These are phyloP conservation scores for Xyliphius kryptos DNA, from an alignment of 2,113 vertebrate genomes.

Conservation along the genomic window DNA sequence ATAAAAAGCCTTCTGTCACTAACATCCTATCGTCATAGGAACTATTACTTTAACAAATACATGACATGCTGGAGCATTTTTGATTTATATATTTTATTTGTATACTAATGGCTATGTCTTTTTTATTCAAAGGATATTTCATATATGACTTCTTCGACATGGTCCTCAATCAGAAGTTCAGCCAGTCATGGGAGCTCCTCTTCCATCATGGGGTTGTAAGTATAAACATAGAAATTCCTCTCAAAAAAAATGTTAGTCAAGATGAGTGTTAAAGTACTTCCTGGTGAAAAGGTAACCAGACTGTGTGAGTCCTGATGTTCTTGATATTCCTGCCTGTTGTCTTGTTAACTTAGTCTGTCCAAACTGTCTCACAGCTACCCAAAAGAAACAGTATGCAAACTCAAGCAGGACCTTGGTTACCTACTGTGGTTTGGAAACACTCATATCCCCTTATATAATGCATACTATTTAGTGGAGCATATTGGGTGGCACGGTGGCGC, in stretches of 20 bases:
- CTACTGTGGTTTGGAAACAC: too few relatives aligned
- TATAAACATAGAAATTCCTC: slow-evolving; percentile 24
- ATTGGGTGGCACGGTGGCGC: too few relatives aligned
- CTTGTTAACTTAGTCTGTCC: too few relatives aligned
- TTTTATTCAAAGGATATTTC: slow-evolving; percentile 77
- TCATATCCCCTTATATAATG: too few relatives aligned
- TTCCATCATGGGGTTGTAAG: slow-evolving; percentile 88
- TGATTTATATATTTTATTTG: neutral
- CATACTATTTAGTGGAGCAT: too few relatives aligned
- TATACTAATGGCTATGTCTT: too few relatives aligned
- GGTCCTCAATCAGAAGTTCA: slow-evolving; percentile 75
- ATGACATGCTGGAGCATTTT: slow-evolving; percentile 29
- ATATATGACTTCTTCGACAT: slow-evolving; percentile 82
- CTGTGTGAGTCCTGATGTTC: neutral
- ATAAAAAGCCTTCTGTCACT: slow-evolving; percentile 64
- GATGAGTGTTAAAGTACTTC: too few relatives aligned
- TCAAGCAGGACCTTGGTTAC: too few relatives aligned
- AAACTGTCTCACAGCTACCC: too few relatives aligned
- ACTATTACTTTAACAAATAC: slow-evolving; percentile 39
- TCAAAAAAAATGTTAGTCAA: too few relatives aligned
- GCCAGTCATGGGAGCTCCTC: slow-evolving; percentile 82
- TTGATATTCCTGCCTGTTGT: slow-evolving; percentile 29
- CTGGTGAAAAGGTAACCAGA: too few relatives aligned
- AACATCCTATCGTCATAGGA: slow-evolving; percentile 58
- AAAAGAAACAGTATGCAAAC: too few relatives aligned